Percentiles rank a stretch among this genome's conserved stretches.
Evolutionary conservation across 2,797 vertebrate species (phyloP).

Genomic region (Myotis daubentonii): DNA sequence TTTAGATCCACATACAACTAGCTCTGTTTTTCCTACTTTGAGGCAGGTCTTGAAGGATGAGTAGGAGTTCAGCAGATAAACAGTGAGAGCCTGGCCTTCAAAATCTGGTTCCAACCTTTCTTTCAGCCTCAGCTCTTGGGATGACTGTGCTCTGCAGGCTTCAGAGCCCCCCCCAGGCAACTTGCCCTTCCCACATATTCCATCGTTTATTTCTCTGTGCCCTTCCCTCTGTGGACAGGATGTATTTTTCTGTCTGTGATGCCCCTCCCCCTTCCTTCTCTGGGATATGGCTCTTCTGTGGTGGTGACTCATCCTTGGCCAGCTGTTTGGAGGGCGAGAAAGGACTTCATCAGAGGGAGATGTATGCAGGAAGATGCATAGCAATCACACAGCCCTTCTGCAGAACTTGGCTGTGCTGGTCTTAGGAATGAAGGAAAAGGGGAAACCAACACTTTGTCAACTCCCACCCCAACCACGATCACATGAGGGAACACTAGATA

Average conservation of each 20-base stretch:
- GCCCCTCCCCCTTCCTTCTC: neutral
- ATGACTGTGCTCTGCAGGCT: accelerated
- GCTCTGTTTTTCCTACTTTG: neutral
- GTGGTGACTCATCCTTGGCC: conserved; percentile 68
- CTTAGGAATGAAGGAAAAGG: neutral
- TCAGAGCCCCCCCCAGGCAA: neutral
- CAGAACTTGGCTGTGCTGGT: conserved; percentile 2
- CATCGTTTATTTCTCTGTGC: neutral
- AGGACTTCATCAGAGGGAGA: conserved; percentile 40
- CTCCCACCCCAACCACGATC: neutral
- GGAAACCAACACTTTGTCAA: neutral
- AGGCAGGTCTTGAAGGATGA: neutral
- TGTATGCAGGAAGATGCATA: neutral
- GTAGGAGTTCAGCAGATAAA: neutral
- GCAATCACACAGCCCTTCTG: neutral
- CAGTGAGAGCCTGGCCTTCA: neutral
- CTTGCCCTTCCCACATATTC: neutral
- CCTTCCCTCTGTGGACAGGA: neutral
- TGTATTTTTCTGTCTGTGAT: neutral
- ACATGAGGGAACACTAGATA: neutral
- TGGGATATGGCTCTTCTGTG: neutral
- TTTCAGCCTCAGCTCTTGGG: neutral
- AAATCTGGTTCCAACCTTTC: neutral
- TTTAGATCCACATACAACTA: neutral
- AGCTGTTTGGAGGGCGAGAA: conserved; percentile 60